Conservation (phyloP, 30 jellyfish, hydroid and myxozoan genomes). For the Turritopsis rubra region DNA sequence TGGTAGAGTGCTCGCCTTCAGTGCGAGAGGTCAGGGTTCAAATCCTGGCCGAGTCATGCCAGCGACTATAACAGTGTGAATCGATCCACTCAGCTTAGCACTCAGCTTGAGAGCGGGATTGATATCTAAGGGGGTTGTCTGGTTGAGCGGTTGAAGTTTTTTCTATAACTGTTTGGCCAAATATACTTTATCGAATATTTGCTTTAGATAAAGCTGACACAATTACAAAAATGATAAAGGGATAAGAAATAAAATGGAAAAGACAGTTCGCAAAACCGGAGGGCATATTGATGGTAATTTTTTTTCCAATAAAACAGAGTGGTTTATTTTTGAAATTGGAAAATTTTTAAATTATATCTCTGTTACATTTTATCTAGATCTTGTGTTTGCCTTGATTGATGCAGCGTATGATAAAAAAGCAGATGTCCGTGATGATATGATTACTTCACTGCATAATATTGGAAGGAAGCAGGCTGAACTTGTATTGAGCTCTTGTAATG, state of each 20-base stretch:
- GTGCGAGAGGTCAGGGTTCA: too few relatives aligned
- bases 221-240: neutral
- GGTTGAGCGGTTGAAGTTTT: too few relatives aligned
- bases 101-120: too few relatives aligned
- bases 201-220: neutral
- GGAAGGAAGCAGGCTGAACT: slow-evolving; percentile 79
- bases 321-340: neutral
- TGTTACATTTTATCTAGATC: slow-evolving; percentile 45
- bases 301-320: neutral
- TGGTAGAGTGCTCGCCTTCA: too few relatives aligned
- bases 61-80: too few relatives aligned
- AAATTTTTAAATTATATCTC: neutral
- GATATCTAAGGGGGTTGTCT: too few relatives aligned
- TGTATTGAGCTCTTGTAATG: slow-evolving; percentile 72
- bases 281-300: slow-evolving; percentile 84
- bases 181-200: too few relatives aligned
- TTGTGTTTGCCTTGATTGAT: slow-evolving; percentile 81
- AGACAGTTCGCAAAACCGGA: slow-evolving; percentile 60
- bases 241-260: slow-evolving; percentile 45
- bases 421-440: slow-evolving; percentile 77
- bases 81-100: too few relatives aligned
- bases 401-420: slow-evolving; percentile 82
- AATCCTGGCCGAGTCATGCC: too few relatives aligned
- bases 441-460: slow-evolving; percentile 47
- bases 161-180: too few relatives aligned